These are phyloP conservation scores for Phataginus tricuspis DNA, from an alignment of 2,797 vertebrate genomes.

Conservation along the genomic window DNA sequence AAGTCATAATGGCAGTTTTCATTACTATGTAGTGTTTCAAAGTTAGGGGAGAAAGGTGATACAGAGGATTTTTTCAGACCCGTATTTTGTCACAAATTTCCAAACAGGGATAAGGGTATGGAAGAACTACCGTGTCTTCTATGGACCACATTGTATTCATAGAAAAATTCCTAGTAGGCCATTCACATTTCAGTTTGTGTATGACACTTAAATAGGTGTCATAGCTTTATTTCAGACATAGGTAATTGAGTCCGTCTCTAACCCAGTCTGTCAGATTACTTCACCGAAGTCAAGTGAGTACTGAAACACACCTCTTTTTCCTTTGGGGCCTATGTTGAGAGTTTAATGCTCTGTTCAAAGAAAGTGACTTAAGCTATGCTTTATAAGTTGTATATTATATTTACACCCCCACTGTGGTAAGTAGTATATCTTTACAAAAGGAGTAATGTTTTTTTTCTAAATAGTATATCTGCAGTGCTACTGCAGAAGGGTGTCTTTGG, in stretches of 20 bases:
- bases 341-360: neutral
- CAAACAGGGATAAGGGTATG: neutral
- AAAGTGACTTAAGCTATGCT: neutral
- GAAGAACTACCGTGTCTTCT: neutral
- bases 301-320: neutral
- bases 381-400: constrained; percentile 49
- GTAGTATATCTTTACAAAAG: constrained; percentile 63
- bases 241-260: neutral
- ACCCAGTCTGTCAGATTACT: neutral
- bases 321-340: neutral
- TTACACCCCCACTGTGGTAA: neutral
- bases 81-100: neutral
- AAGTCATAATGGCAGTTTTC: neutral
- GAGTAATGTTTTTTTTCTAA: constrained; percentile 68
- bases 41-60: neutral
- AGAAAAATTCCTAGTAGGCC: neutral
- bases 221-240: constrained; percentile 19
- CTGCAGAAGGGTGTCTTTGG: constrained; percentile 42
- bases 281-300: neutral
- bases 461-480: constrained; percentile 62
- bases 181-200: neutral
- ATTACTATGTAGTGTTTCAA: neutral
- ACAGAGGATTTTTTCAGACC: neutral
- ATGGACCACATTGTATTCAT: neutral
- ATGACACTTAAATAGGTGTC: neutral